Base-by-base conservation (phyloP, 35 echinoderm and acorn worm species). In the Acanthaster planci region DNA sequence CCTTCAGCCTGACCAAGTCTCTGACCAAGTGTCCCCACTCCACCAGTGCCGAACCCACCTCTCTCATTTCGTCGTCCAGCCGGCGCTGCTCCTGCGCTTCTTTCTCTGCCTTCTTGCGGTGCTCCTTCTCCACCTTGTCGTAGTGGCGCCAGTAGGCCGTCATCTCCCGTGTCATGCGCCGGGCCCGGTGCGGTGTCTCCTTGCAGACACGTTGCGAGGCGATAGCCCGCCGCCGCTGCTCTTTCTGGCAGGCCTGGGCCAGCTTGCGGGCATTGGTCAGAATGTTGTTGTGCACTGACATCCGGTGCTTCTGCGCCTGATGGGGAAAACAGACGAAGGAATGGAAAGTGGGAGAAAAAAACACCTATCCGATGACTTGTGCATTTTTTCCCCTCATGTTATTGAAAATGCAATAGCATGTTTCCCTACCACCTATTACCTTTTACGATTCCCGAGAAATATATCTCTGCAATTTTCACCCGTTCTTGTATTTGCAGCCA, bases 41-140 rank as follows among this genome's bases (percentile, higher is more conserved):
- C 14, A 16, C 22, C 32, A 19, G 1, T 32, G 38, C 57, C 35
- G n/a, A n/a, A 50, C 85, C 31, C 67, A 99, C 96, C 92, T 99
- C 96, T 89, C 96, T 99, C 27, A 99, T 93, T 79, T 99, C 96
- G 89, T 99, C 96, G 80, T 99, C 96, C 29, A 99, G 55, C 37
- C 92, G 55, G 40, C 96, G 90, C 68, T 99, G 96, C 54, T 99
- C 96, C 77, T 94, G 92, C 4, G 96, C 96, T 79, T 99, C 92
- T 75, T 99, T 99, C 81, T 99, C 96, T 40, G 96, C 96, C 80
- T 90, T 82, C 77, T 89, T 93, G 7, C 96, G 78, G 67, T 99
- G 96, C 76, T 99, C 96, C 59, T 94, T 94, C 67, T 99, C 92
- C 14, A 99, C 96, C 72, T 94, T 94, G 38, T 99, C 96, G 54